Evolutionary conservation across 2,113 vertebrate genomes (phyloP).

Genomic region (Tragelaphus imberbis): DNA sequence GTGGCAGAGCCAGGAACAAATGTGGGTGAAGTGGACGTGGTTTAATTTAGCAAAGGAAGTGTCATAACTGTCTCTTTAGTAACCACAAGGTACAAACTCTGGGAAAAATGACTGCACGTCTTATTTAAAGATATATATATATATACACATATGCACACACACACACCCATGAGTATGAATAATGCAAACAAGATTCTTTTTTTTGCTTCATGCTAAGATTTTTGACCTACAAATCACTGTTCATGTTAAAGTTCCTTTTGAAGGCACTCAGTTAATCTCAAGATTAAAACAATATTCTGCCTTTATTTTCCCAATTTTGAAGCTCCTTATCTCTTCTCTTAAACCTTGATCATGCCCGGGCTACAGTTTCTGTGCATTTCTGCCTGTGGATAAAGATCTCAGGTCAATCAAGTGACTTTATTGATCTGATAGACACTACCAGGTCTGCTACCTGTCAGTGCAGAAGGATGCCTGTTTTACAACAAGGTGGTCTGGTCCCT

Average conservation of each 20-base stretch:
- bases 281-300: neutral
- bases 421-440: neutral
- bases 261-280: neutral
- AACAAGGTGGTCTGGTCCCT: neutral
- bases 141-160: neutral
- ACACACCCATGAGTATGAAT: neutral
- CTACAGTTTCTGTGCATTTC: neutral
- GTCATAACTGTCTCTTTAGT: constrained; percentile 25
- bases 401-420: neutral
- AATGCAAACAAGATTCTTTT: neutral
- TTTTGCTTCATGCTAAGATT: neutral
- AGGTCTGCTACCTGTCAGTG: neutral
- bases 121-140: constrained; percentile 11
- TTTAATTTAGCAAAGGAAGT: constrained; percentile 52
- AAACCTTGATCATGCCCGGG: neutral
- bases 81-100: constrained; percentile 44
- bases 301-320: neutral
- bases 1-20: constrained; percentile 55
- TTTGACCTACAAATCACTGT: constrained; percentile 9
- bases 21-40: constrained; percentile 41
- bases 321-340: neutral
- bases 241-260: neutral
- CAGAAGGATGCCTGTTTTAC: neutral
- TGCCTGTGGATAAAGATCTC: neutral
- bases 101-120: neutral